A percentile compares a stretch with the other conserved stretches of the same genome.
phyloP scores from a whole-genome alignment of 2,113 vertebrate species.

The Cranoglanis bouderius region DNA sequence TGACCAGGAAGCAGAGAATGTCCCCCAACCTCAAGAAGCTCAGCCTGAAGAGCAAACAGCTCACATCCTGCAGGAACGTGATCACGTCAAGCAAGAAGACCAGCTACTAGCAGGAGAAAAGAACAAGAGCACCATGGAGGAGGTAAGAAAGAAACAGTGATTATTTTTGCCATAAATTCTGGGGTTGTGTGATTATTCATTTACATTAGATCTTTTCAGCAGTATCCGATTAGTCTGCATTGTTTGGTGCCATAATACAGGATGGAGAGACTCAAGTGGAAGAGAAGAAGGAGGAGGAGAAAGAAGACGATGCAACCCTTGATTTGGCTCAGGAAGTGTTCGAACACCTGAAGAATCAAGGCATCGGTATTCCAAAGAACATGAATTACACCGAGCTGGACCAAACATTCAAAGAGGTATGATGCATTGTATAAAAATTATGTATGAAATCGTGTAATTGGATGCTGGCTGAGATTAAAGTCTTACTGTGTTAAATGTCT shows the following conservation, averaged over 20 bases:
- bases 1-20: background rate
- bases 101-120: slow-evolving; percentile 14
- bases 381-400: slow-evolving; percentile 70
- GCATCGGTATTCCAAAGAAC: slow-evolving; percentile 67
- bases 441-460: background rate
- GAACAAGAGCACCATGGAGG: background rate
- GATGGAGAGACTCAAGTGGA: slow-evolving; percentile 19
- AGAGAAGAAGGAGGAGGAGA: slow-evolving; percentile 65
- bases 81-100: slow-evolving; percentile 52
- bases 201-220: background rate
- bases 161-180: background rate
- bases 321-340: slow-evolving; percentile 65
- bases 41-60: slow-evolving; percentile 1
- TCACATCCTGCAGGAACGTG: background rate
- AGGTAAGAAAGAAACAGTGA: background rate
- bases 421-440: no score
- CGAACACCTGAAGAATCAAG: slow-evolving; percentile 74
- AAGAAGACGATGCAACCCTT: slow-evolving; percentile 61
- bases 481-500: background rate
- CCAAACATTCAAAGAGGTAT: slow-evolving; percentile 78
- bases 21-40: background rate
- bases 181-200: background rate
- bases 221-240: background rate
- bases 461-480: background rate
- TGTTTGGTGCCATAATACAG: slow-evolving; percentile 21